Conservation (phyloP, 1,140 invertebrate genomes). For the Hormaphis cornu region DNA sequence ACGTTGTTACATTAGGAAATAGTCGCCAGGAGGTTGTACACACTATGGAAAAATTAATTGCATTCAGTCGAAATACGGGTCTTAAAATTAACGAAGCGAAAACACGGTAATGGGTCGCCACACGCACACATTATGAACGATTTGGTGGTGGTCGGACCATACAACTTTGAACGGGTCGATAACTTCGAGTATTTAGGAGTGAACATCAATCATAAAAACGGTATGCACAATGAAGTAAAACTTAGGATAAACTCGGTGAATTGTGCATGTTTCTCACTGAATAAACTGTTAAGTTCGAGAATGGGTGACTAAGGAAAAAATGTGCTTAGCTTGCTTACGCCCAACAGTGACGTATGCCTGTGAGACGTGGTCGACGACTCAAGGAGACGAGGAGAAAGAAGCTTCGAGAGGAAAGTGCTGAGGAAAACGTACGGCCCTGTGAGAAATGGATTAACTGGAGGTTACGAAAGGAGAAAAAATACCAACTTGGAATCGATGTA, state of each 20-base stretch:
- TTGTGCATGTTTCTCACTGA: not conserved
- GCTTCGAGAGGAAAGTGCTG: not conserved
- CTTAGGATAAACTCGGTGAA: slow-evolving; percentile 1
- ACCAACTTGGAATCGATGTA: not conserved
- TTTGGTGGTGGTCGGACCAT: not conserved
- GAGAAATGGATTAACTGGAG: not conserved
- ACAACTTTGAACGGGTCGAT: not conserved
- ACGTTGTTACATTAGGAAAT: not conserved
- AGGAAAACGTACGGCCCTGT: not conserved
- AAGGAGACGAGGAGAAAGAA: not conserved
- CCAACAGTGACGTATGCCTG: not conserved
- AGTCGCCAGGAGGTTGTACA: not conserved
- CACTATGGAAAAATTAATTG: not conserved
- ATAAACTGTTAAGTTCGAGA: not conserved
- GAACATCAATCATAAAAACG: not conserved
- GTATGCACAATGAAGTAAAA: slow-evolving; percentile 2
- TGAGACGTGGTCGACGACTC: not conserved
- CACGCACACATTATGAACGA: not conserved
- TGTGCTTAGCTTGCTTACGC: not conserved
- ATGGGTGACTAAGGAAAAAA: not conserved
- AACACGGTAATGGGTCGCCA: not conserved
- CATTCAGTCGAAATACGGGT: not conserved
- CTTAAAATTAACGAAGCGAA: not conserved
- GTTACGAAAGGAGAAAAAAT: not conserved
- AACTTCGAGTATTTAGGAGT: not conserved